Evolutionary conservation across 2,888 invertebrate genomes (phyloP).

Genomic region (Subacronicta megacephala): DNA sequence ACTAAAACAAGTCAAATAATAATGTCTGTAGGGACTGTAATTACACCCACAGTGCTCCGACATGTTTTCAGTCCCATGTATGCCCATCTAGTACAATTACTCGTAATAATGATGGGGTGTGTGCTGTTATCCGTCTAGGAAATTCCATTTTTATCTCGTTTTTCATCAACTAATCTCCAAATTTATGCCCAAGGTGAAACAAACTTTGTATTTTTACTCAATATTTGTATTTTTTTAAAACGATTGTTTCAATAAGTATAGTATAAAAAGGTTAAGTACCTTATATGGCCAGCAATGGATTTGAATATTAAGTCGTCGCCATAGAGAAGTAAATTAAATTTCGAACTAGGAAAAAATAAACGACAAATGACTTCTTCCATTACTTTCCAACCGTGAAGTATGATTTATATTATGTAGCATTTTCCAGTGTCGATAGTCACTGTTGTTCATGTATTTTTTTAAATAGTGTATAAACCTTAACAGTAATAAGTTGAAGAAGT

Average conservation of each 20-base stretch:
- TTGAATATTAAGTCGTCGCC: constrained; percentile 40
- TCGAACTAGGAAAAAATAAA: constrained; percentile 74
- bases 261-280: background rate
- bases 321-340: constrained; percentile 62
- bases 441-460: constrained; percentile 84
- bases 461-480: constrained; percentile 78
- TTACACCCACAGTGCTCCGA: too few species aligned
- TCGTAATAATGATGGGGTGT: too few species aligned
- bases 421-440: constrained; percentile 78
- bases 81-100: too few species aligned
- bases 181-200: too few species aligned
- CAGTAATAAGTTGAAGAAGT: constrained; percentile 80
- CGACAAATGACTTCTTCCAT: constrained; percentile 76
- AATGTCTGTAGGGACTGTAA: too few species aligned
- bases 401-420: constrained; percentile 85
- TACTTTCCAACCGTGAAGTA: constrained; percentile 70
- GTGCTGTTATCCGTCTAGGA: too few species aligned
- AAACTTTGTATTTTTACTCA: too few species aligned
- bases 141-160: too few species aligned
- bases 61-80: too few species aligned
- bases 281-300: constrained; percentile 33
- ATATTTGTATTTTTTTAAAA: too few species aligned
- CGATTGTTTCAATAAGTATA: background rate
- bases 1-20: too few species aligned
- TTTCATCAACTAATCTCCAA: too few species aligned